Evolutionary conservation across 2,888 invertebrate genomes (phyloP), one percentile per base, ranked within the genome.

Genomic region (Zaprionus bogoriensis): DNA sequence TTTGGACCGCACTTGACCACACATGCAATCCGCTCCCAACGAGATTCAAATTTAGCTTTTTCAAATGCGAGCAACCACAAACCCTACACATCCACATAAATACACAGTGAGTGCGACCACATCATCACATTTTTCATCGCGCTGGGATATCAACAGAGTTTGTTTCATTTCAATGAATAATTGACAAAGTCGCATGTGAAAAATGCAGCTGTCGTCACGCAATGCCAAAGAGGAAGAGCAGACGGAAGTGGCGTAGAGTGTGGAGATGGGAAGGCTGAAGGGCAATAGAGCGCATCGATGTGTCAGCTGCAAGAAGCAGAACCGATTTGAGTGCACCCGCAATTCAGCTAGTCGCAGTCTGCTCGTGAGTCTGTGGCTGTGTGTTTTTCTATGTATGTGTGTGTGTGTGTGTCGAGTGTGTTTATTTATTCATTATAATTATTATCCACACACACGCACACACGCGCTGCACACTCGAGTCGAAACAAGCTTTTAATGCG

Each of bases 371-470:
- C 9, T 27, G 48, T 36, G 39, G 14, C 23, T 25, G 22, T 47
- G 42, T n/a, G n/a, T n/a, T n/a, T n/a, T n/a, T n/a, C 20, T 12
- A 7, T 42, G 6, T 42, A 17, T 30, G 14, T 25, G 5, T 23
- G 36, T n/a, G 42, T 45, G 36, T 19, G 12, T 27, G 48, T 36
- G 39, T 14, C 23, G 28, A 28, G 22, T 47, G 42, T 47, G 53
- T 44, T 64, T 48, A 64, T 48, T 66, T 66, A 66, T 66, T 32
- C 48, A 66, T 32, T 58, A 48, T 58, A 58, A 52, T 66, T 57
- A 64, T 38, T 23, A 51, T 12, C 6, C 19, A 25, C 10, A 17
- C 38, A 20, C 25, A 22, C 25, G 14, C 42, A 42, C 47, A 17
- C 47, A n/a, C 27, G 4, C 23, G 12, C 17, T 14, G n/a, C 17